These are phyloP conservation scores for Cheilosia vulpina DNA, from an alignment of 2,888 invertebrate genomes.

Conservation along the genomic window DNA sequence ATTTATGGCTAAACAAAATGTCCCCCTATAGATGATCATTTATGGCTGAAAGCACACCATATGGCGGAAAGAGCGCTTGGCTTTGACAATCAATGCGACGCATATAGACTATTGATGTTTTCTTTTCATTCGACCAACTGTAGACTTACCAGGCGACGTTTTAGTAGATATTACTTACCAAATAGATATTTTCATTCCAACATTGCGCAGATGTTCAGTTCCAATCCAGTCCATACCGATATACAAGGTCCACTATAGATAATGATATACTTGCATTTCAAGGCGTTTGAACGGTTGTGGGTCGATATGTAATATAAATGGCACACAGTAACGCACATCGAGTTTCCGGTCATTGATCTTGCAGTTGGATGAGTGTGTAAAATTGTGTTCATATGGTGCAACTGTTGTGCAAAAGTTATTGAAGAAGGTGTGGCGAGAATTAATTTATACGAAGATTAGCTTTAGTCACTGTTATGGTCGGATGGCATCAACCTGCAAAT, in stretches of 20 bases:
- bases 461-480: too few relatives aligned
- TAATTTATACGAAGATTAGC: too few relatives aligned
- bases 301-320: conserved; percentile 1
- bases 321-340: neutral
- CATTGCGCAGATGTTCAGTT: conserved; percentile 5
- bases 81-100: conserved; percentile 47
- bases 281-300: conserved; percentile 17
- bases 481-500: too few relatives aligned
- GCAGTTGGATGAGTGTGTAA: neutral
- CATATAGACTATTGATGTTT: conserved; percentile 23
- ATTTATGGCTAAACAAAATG: conserved; percentile 37
- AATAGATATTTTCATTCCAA: conserved; percentile 1
- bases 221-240: neutral
- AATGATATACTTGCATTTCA: conserved; percentile 36
- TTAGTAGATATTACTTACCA: neutral
- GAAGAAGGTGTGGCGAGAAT: neutral
- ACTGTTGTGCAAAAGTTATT: neutral
- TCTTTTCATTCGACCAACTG: neutral
- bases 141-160: neutral
- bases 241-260: conserved; percentile 16
- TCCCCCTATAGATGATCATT: conserved; percentile 41
- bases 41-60: conserved; percentile 64
- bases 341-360: conserved; percentile 41
- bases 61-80: conserved; percentile 41
- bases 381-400: conserved; percentile 1